Evolutionary conservation across 2,113 vertebrate species (phyloP).

Genomic region (Malaclemys terrapin): DNA sequence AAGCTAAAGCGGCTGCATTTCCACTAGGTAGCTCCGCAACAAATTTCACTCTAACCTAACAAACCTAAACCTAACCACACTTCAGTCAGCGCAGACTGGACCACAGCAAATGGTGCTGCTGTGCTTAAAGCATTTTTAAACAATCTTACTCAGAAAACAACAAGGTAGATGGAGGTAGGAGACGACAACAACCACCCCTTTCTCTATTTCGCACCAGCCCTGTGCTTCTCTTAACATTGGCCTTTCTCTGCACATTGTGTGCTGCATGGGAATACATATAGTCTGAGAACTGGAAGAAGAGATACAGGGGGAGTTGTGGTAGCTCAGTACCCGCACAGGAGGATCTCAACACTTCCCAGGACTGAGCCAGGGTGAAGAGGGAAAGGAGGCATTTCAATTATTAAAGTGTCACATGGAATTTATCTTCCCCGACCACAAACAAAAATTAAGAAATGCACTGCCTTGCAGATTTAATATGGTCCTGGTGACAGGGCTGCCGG

Average conservation of each 20-base stretch:
- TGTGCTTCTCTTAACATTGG: not conserved
- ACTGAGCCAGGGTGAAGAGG: not conserved
- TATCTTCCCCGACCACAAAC: constrained; percentile 60
- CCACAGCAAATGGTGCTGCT: not conserved
- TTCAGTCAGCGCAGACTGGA: not conserved
- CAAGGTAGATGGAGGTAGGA: rapidly evolving
- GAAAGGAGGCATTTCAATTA: not conserved
- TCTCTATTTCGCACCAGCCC: not conserved
- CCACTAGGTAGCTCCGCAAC: not conserved
- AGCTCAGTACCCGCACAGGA: not conserved
- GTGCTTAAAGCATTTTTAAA: not conserved
- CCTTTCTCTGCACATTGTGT: not conserved
- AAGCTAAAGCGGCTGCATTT: not conserved
- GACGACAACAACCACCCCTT: not conserved
- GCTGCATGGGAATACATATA: too few species aligned
- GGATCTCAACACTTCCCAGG: not conserved
- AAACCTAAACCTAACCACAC: not conserved
- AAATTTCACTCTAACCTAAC: not conserved
- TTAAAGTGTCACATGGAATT: constrained; percentile 22
- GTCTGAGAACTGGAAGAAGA: too few species aligned
- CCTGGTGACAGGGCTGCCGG: not conserved
- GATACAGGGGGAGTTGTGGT: not conserved
- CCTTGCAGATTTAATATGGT: not conserved
- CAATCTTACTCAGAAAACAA: not conserved
- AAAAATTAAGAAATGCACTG: constrained; percentile 23